phyloP scores from a whole-genome alignment of 2,797 vertebrate species.

The Zenarchopterus dispar region DNA sequence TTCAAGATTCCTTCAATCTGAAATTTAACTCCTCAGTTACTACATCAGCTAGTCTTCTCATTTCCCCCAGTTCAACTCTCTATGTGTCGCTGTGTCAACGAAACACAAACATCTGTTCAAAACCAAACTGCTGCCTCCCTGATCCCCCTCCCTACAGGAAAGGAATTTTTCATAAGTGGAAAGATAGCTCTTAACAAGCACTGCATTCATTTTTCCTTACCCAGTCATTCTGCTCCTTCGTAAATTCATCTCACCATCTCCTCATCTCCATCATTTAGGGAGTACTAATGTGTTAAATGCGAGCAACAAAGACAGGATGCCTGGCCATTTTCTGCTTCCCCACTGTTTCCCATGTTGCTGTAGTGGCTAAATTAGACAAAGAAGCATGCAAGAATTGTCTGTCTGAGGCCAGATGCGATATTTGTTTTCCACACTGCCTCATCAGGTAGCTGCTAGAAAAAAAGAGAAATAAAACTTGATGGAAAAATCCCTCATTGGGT shows the following conservation, averaged over 20 bases:
- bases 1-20: too few relatives aligned
- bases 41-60: conserved; percentile 7
- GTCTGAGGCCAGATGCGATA: conserved; percentile 79
- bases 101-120: conserved; percentile 18
- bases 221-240: conserved; percentile 17
- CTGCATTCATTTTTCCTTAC: conserved; percentile 26
- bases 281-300: conserved; percentile 80
- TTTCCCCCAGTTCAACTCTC: conserved; percentile 10
- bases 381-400: conserved; percentile 79
- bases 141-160: conserved; percentile 19
- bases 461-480: conserved; percentile 47
- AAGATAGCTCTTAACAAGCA: conserved; percentile 26
- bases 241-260: conserved; percentile 49
- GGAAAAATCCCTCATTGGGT: conserved; percentile 75
- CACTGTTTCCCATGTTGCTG: conserved; percentile 73
- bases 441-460: conserved; percentile 71
- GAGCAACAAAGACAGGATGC: conserved; percentile 77
- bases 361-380: conserved; percentile 74
- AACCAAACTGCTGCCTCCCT: conserved; percentile 12
- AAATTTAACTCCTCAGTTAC: too few relatives aligned
- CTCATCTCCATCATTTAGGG: conserved; percentile 68
- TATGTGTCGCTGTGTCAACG: conserved; percentile 17
- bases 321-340: conserved; percentile 79
- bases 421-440: conserved; percentile 78
- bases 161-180: conserved; percentile 32